Conservation (phyloP, 2,113 vertebrate genomes). For the Seriola dumerili region DNA sequence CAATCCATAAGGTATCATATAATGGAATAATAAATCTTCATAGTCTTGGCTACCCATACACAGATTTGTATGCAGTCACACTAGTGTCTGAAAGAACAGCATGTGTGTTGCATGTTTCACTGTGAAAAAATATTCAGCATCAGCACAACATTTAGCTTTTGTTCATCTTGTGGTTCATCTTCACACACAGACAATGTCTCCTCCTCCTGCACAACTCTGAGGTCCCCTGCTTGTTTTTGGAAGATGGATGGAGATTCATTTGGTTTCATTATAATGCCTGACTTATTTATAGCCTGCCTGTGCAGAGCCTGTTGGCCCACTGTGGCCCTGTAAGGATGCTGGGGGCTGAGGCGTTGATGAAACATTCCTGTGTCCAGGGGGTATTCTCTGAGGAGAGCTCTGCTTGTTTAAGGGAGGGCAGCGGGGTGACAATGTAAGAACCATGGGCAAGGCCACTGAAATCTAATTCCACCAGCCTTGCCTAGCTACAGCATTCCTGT, state of each 20-base stretch:
- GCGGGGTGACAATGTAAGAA: constrained; percentile 69
- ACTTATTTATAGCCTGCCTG: constrained; percentile 81
- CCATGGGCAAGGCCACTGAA: constrained; percentile 66
- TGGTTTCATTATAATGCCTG: constrained; percentile 80
- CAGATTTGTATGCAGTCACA: background rate
- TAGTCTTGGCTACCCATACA: constrained; percentile 2
- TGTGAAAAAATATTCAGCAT: constrained; percentile 15
- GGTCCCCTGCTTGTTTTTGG: constrained; percentile 76
- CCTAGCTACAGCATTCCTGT: constrained; percentile 59
- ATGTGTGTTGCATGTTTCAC: constrained; percentile 10
- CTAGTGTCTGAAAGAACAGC: background rate
- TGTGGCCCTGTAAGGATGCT: constrained; percentile 73
- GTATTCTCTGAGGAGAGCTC: constrained; percentile 74
- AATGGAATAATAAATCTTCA: constrained; percentile 47
- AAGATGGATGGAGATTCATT: constrained; percentile 83
- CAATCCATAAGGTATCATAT: constrained; percentile 23
- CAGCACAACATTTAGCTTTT: constrained; percentile 35
- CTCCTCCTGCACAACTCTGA: constrained; percentile 48
- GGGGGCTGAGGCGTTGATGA: constrained; percentile 76
- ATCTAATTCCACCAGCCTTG: constrained; percentile 65
- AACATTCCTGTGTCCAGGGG: constrained; percentile 78
- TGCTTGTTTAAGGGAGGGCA: constrained; percentile 75
- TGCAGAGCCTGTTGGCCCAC: constrained; percentile 60
- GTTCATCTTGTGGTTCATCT: constrained; percentile 41
- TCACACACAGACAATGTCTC: constrained; percentile 42